These are phyloP conservation scores for Suricata suricatta DNA, from an alignment of 2,113 vertebrate genomes.

Conservation along the genomic window DNA sequence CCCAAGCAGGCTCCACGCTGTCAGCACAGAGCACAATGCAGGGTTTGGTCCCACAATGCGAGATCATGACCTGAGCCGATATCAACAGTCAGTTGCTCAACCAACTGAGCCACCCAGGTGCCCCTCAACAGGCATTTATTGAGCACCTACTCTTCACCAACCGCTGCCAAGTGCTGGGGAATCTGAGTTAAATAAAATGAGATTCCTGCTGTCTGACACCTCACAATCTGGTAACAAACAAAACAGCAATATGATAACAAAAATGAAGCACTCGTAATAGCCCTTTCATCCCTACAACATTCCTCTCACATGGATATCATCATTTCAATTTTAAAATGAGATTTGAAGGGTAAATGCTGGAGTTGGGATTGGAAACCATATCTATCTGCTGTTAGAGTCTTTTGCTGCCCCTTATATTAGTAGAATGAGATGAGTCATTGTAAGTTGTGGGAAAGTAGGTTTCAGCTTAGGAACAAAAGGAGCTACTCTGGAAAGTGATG, in stretches of 20 bases:
- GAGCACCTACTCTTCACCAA: not conserved
- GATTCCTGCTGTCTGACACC: not conserved
- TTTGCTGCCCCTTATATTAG: not conserved
- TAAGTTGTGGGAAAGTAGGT: not conserved
- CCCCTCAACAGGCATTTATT: not conserved
- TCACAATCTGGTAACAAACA: not conserved
- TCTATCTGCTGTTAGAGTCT: not conserved
- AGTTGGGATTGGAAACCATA: not conserved
- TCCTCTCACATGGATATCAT: not conserved
- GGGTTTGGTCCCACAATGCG: too few species aligned
- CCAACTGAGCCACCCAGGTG: too few species aligned
- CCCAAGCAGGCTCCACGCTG: too few species aligned
- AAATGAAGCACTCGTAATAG: not conserved
- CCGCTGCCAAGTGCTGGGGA: not conserved
- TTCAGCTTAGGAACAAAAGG: not conserved
- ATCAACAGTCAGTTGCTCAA: too few species aligned
- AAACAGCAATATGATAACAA: not conserved
- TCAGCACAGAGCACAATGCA: too few species aligned
- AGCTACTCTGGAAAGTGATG: not conserved
- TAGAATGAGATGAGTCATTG: not conserved
- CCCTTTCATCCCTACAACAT: not conserved
- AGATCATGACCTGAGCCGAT: too few species aligned
- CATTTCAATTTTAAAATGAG: not conserved
- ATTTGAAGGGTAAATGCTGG: not conserved
- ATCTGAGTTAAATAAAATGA: not conserved